Evolutionary conservation across 2,113 vertebrate genomes (phyloP), one percentile per base, ranked within the genome.

Genomic region (Perca flavescens): DNA sequence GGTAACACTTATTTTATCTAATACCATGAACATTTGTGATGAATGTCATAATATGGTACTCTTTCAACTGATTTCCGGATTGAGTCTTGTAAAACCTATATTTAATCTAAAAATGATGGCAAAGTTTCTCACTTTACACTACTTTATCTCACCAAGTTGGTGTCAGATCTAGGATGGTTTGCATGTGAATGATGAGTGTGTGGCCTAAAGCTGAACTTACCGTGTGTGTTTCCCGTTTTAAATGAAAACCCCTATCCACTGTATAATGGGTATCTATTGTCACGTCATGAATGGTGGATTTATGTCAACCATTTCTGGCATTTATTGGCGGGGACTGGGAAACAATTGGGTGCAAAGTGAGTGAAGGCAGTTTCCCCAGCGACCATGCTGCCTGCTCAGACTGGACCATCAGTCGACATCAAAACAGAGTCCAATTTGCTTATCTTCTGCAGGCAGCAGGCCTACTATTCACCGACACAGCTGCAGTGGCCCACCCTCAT

Each of bases 371-470:
- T 80, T 74, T 74, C 66, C 81, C 57, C 53, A 74, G 90, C 82
- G 71, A 70, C 86, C 71, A 15, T 17, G 25, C 73, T 47, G 77
- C 73, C 70, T 86, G 74, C 80, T 79, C 58, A 73, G 86, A 70
- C 62, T 74, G 77, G 77, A 83, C 74, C 85, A 80, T 74, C 81
- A 84, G 77, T 89, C 66, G 60, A 87, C 86, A 85, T 91, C 81
- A 92, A 77, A 87, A 86, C 47, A 61, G 3, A 76, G 49, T 79
- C 67, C 76, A 72, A 84, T 80, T 87, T 74, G 63, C 93, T 95
- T 92, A 93, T 95, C 94, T 93, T 83, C 73, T 6, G 13, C 88
- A 88, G 74, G 82, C 92, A 93, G 92, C 88, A 92, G 86, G 80
- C 80, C 90, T 66, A 87, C 90, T 74, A 74, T 85, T 88, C 76